Evolutionary conservation across 2,113 vertebrate species (phyloP).

Genomic region (Muntiacus reevesi): DNA sequence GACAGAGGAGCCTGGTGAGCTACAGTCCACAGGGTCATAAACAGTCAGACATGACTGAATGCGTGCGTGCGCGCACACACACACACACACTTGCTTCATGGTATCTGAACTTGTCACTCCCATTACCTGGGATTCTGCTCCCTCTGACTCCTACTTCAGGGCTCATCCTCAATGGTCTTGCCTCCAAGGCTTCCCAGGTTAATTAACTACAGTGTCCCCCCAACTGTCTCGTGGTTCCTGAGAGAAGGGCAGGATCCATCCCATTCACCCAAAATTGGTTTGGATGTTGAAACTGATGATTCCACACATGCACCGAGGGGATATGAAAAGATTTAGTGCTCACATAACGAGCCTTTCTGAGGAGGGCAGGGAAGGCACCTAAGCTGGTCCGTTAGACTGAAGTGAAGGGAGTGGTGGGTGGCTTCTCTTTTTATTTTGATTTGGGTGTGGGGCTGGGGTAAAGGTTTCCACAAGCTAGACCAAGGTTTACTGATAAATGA

Average conservation of each 20-base stretch:
- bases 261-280: too few relatives aligned
- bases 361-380: background rate
- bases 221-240: background rate
- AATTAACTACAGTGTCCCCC: background rate
- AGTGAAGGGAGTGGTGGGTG: background rate
- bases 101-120: background rate
- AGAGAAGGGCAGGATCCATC: accelerated
- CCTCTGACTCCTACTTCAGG: background rate
- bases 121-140: background rate
- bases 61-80: accelerated
- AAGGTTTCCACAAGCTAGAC: background rate
- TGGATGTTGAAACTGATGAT: background rate
- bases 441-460: background rate
- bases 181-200: background rate
- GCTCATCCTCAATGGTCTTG: background rate
- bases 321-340: background rate
- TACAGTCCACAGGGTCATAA: background rate
- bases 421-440: background rate
- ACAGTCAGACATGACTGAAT: background rate
- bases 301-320: background rate
- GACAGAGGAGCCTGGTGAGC: background rate
- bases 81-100: background rate
- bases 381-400: background rate
- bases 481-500: background rate
- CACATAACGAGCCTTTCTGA: background rate